Evolutionary conservation across 2,888 invertebrate species (phyloP), one percentile per base, ranked within the genome.

Genomic region (Chrysolina oricalcia): DNA sequence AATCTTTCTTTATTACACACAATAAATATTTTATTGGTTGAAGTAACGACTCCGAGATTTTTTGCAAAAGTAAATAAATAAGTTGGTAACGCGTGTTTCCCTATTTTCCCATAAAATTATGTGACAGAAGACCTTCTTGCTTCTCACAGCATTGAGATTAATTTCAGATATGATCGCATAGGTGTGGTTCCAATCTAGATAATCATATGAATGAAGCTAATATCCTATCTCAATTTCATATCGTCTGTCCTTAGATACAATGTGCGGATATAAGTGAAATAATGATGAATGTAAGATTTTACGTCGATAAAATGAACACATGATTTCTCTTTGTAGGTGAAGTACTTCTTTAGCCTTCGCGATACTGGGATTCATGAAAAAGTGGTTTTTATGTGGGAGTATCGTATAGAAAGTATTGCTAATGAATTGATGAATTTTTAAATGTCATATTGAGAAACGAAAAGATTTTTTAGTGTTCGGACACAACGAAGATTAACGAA

Each of bases 121-220:
- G 70, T 70, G 74, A 70, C 74, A 74, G 48, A 50, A 74, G 74
- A 74, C 70, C 70, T 74, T 74, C 71, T 71, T 62, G 59, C 27
- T 67, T 63, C 41, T 50, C 53, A 40, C 67, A 70, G 62, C 71
- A 70, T 71, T 74, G 74, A 71, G 67, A 62, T 66, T 67, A 53
- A 71, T 50, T 71, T 62, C 46, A 74, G 74, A 74, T 74, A 71
- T 41, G 59, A 74, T 74, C 62, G 53, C 23, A 17, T 41, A 74
- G 74, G 74, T 74, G 74, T 74, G 74, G 71, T 67, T 67, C 43
- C 63, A 48, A 73, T 73, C 68, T 73, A 73, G 73, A 73, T 73
- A 73, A 73, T 73, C 63, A 73, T 68, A 68, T 68, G 68, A 73
- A 73, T 73, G 50, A 63, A 73, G 68, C 68, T 73, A 73, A 73